Evolutionary conservation across 2,797 vertebrate genomes (phyloP).

Genomic region (Tokudaia muenninki): DNA sequence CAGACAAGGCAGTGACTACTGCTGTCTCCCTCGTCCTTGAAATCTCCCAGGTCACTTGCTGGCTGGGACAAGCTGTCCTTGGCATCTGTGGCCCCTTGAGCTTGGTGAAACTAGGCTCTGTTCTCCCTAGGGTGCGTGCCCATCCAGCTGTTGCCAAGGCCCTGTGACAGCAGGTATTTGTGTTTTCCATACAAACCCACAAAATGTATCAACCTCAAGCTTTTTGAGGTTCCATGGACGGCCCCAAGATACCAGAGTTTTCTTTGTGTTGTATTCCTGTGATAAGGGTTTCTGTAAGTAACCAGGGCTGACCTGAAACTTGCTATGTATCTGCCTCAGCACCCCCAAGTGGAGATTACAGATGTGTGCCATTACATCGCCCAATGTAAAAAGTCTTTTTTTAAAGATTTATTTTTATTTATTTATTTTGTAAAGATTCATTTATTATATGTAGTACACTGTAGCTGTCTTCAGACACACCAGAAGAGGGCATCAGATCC

Average conservation of each 20-base stretch:
- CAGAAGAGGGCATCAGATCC: too few species aligned
- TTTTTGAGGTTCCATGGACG: background rate
- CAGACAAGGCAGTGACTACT: background rate
- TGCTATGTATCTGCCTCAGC: background rate
- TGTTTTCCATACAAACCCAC: background rate
- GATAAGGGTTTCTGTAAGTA: background rate
- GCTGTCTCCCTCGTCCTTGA: background rate
- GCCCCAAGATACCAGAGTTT: background rate
- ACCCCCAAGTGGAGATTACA: background rate
- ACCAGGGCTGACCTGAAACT: background rate
- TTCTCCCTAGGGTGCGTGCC: background rate
- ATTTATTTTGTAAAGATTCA: too few species aligned
- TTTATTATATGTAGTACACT: too few species aligned
- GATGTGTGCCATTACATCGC: too few species aligned
- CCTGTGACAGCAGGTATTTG: background rate
- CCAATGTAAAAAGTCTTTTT: too few species aligned
- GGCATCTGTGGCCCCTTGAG: background rate
- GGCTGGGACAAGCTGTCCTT: background rate
- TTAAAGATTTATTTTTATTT: too few species aligned
- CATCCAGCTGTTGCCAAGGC: background rate
- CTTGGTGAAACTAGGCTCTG: background rate
- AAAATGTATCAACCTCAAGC: background rate
- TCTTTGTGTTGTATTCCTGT: background rate
- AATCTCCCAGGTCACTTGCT: background rate
- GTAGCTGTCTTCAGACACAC: too few species aligned